Evolutionary conservation across 2,113 vertebrate species (phyloP).

Genomic region (Cettia cetti): DNA sequence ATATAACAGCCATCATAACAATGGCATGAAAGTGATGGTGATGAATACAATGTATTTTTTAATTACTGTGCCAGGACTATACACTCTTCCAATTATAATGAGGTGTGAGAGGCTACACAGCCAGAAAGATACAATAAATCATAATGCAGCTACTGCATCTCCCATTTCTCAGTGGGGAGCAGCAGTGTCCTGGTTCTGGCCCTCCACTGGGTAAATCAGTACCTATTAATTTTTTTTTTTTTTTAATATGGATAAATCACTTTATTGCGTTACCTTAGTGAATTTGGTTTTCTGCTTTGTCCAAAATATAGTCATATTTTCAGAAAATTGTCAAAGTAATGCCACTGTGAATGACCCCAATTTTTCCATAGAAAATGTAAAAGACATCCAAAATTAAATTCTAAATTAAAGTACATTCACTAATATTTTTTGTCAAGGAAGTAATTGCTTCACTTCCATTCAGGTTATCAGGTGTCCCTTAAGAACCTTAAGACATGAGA

Average conservation of each 20-base stretch:
- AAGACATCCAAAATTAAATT: neutral
- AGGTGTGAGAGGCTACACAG: neutral
- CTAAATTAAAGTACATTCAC: neutral
- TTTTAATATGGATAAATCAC: neutral
- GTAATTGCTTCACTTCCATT: neutral
- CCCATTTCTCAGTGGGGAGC: neutral
- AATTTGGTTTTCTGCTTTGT: neutral
- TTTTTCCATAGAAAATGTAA: neutral
- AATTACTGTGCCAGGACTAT: neutral
- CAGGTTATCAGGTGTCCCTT: neutral
- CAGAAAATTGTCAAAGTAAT: neutral
- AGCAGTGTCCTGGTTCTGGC: neutral
- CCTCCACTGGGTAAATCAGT: neutral
- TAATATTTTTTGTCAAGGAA: neutral
- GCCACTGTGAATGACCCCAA: neutral
- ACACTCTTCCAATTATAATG: neutral
- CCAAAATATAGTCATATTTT: neutral
- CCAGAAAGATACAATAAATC: neutral
- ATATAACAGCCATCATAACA: neutral
- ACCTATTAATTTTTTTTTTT: neutral
- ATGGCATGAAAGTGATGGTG: neutral
- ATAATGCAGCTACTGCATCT: neutral
- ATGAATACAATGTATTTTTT: neutral
- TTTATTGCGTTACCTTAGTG: neutral
- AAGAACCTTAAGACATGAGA: neutral